Conservation (phyloP, 2,888 invertebrate species). For the Trypoxylon attenuatum region DNA sequence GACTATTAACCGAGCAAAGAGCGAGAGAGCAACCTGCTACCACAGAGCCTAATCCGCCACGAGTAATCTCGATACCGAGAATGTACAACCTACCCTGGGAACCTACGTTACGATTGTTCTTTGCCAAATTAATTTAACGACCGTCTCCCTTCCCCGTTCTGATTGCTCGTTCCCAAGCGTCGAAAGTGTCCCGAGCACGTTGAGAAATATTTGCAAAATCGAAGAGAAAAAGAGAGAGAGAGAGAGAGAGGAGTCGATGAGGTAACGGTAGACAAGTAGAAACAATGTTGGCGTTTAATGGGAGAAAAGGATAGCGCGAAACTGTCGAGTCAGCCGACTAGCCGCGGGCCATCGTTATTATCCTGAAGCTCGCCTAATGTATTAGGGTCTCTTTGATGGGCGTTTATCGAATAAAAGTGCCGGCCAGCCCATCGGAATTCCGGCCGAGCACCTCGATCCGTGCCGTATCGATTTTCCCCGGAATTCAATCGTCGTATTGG, state of each 20-base stretch:
- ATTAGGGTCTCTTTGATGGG: conserved; percentile 64
- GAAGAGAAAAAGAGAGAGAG: conserved; percentile 24
- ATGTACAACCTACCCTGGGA: too few relatives aligned
- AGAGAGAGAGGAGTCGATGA: too few relatives aligned
- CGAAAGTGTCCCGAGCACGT: background rate
- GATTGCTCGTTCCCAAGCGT: background rate
- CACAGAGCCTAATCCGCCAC: conserved; percentile 26
- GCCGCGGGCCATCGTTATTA: conserved; percentile 18
- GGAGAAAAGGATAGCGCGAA: conserved; percentile 49
- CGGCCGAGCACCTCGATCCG: conserved; percentile 36
- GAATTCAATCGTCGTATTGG: conserved; percentile 8
- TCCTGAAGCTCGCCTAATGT: conserved; percentile 54
- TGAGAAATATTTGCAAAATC: background rate
- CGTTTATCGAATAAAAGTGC: conserved; percentile 65
- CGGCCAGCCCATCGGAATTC: conserved; percentile 60
- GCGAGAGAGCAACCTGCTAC: conserved; percentile 51
- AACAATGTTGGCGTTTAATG: conserved; percentile 52
- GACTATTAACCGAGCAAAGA: conserved; percentile 45
- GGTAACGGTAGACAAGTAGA: conserved; percentile 38
- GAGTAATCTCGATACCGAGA: conserved; percentile 40
- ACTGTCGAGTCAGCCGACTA: conserved; percentile 47
- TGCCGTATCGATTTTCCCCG: conserved; percentile 9
- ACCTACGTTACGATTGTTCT: background rate
- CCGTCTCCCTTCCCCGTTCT: background rate
- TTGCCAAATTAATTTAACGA: background rate